A percentile compares a stretch with the other conserved stretches of the same genome.
Evolutionary conservation across 2,888 invertebrate species (phyloP).

Genomic region (Hirtodrosophila trivittata): DNA sequence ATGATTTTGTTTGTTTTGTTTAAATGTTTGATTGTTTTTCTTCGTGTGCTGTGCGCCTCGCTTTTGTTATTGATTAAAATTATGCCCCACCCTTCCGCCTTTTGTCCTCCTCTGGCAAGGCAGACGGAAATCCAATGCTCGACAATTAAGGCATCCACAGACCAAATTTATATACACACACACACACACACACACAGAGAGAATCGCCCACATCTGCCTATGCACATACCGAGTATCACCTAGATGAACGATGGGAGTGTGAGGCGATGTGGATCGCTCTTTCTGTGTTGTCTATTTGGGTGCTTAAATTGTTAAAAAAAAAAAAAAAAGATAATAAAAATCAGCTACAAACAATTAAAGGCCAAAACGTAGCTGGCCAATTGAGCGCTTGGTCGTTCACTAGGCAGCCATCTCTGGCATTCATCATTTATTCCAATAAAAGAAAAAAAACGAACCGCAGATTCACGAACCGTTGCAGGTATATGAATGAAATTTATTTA

Average conservation of each 20-base stretch:
- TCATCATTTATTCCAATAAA: constrained; percentile 23
- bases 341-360: constrained; percentile 18
- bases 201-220: not conserved
- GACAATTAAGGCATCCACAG: constrained; percentile 54
- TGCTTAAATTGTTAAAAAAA: constrained; percentile 44
- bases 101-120: constrained; percentile 13
- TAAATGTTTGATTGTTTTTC: constrained; percentile 31
- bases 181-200: not conserved
- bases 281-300: constrained; percentile 19
- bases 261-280: constrained; percentile 13
- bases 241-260: constrained; percentile 22
- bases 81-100: not conserved
- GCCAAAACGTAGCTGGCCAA: constrained; percentile 1
- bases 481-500: no score
- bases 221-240: constrained; percentile 1
- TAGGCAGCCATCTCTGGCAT: constrained; percentile 10
- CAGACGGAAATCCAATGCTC: constrained; percentile 29
- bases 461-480: no score
- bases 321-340: constrained; percentile 16
- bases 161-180: not conserved
- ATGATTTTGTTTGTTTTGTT: constrained; percentile 24
- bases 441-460: no score
- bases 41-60: constrained; percentile 11
- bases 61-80: constrained; percentile 67
- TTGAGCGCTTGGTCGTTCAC: not conserved